A percentile compares a stretch with the other conserved stretches of the same genome.
phyloP scores from a whole-genome alignment of 2,797 vertebrate species.

The Coluber constrictor region DNA sequence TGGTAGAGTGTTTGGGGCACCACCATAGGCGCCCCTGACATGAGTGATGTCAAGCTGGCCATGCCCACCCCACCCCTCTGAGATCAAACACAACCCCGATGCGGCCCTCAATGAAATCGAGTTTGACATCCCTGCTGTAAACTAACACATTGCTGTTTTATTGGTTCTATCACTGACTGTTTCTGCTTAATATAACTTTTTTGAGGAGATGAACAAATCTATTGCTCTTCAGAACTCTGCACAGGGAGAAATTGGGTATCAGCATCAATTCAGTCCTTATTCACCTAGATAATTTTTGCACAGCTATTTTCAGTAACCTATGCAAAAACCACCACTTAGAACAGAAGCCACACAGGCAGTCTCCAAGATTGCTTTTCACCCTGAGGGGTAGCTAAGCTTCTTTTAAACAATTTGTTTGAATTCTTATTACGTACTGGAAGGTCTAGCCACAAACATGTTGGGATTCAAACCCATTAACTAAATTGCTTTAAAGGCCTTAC shows the following conservation, averaged over 20 bases:
- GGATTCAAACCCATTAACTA: neutral
- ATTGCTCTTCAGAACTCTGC: neutral
- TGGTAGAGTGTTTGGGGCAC: too few species aligned
- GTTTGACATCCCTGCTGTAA: too few species aligned
- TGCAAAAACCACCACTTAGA: neutral
- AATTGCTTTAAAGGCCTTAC: neutral
- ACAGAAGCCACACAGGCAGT: neutral
- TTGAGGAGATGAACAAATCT: too few species aligned
- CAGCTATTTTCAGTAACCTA: neutral
- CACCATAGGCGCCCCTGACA: too few species aligned
- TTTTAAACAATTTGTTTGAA: neutral
- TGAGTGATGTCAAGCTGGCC: too few species aligned
- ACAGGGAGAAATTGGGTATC: neutral
- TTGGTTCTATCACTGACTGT: neutral
- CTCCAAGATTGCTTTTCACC: neutral
- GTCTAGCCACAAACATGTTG: neutral
- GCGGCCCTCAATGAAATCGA: too few species aligned
- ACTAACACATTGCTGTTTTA: neutral
- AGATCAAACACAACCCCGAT: too few species aligned
- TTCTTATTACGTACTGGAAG: neutral
- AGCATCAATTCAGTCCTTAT: neutral
- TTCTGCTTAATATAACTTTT: neutral
- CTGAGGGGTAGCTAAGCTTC: neutral
- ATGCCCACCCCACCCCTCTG: too few species aligned
- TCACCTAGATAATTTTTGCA: neutral